Conservation (phyloP, 2,113 vertebrate genomes). For the Rhagologus leucostigma region DNA sequence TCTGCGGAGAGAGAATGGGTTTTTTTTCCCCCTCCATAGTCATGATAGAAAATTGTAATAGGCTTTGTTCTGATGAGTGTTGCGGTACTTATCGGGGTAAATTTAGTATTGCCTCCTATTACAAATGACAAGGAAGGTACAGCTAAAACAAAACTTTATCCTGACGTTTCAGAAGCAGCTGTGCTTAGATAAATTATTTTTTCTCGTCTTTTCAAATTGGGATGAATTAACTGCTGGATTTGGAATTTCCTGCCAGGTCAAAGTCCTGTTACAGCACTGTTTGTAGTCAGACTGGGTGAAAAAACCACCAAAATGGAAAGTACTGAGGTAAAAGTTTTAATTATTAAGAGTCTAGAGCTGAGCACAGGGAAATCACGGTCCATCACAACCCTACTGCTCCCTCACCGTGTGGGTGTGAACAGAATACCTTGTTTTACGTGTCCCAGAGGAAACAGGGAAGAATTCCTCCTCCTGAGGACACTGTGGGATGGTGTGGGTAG, state of each 20-base stretch:
- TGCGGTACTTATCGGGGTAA: neutral
- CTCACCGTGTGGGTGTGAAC: neutral
- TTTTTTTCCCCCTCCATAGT: neutral
- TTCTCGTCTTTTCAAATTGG: neutral
- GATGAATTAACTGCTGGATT: neutral
- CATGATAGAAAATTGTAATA: neutral
- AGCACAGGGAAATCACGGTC: neutral
- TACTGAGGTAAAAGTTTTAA: conserved; percentile 15
- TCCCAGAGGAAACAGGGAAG: neutral
- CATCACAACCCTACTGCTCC: neutral
- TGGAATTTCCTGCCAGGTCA: neutral
- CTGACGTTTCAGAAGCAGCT: neutral
- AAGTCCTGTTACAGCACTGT: neutral
- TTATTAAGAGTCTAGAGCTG: neutral
- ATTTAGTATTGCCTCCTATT: neutral
- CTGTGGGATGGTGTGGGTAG: neutral
- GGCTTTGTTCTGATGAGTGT: neutral
- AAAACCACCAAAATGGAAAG: neutral
- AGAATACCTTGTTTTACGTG: neutral
- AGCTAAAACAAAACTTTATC: neutral
- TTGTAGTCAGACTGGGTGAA: neutral
- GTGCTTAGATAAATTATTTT: neutral
- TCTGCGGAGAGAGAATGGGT: neutral
- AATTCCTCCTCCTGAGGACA: neutral
- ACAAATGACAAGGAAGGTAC: neutral